phyloP scores from a whole-genome alignment of 2,797 vertebrate species.

The Mus spretus region DNA sequence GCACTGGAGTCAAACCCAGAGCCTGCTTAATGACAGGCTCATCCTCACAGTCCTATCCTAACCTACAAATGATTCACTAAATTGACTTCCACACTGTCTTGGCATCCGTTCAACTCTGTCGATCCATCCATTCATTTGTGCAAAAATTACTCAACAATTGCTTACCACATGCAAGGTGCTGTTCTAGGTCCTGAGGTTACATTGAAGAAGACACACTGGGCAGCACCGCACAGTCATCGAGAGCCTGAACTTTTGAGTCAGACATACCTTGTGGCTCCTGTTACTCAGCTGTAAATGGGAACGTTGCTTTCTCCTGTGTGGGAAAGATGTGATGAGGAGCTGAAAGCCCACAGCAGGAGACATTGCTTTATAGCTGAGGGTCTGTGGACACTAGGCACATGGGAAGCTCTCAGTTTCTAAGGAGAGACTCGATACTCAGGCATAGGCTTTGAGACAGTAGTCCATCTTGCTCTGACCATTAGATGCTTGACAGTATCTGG shows the following conservation, averaged over 20 bases:
- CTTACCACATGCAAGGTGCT: not conserved
- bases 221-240: not conserved
- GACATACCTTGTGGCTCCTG: not conserved
- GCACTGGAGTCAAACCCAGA: not conserved
- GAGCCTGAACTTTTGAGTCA: not conserved
- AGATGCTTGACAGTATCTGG: not conserved
- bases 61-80: not conserved
- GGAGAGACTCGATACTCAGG: not conserved
- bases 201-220: not conserved
- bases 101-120: not conserved
- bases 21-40: not conserved
- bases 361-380: not conserved
- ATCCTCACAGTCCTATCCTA: not conserved
- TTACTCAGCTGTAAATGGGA: not conserved
- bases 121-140: not conserved
- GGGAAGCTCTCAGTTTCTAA: not conserved
- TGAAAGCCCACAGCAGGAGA: not conserved
- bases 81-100: not conserved
- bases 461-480: not conserved
- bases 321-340: not conserved
- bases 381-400: not conserved
- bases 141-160: constrained; percentile 2
- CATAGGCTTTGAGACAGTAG: not conserved
- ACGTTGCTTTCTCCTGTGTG: not conserved
- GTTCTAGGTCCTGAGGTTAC: not conserved